A percentile compares a stretch with the other conserved stretches of the same genome.
phyloP scores from a whole-genome alignment of 2,113 vertebrate genomes.

The Phrynocephalus versicolor region DNA sequence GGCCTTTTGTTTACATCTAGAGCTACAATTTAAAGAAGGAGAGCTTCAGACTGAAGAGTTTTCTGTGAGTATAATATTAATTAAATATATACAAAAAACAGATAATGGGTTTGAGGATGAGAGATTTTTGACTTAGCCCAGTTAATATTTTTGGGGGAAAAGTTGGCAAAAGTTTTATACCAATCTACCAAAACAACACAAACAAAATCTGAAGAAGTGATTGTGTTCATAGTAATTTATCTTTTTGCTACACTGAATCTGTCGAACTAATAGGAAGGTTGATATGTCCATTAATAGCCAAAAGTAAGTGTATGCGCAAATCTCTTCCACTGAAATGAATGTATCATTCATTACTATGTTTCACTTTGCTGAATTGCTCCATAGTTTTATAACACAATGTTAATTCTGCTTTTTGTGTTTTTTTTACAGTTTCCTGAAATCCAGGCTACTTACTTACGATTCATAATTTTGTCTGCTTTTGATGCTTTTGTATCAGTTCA shows the following conservation, averaged over 20 bases:
- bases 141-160: background rate
- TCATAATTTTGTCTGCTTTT: slow-evolving; percentile 88
- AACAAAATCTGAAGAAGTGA: background rate
- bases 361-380: background rate
- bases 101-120: background rate
- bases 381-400: background rate
- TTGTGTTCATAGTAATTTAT: background rate
- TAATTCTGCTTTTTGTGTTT: slow-evolving; percentile 8
- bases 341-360: background rate
- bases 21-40: slow-evolving; percentile 84
- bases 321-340: background rate
- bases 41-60: slow-evolving; percentile 88
- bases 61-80: slow-evolving; percentile 78
- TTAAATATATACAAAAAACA: background rate
- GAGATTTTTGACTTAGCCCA: background rate
- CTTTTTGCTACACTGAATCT: background rate
- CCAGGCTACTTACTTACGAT: slow-evolving; percentile 84
- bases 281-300: background rate
- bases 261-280: background rate
- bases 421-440: slow-evolving; percentile 79
- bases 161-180: background rate
- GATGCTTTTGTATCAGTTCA: slow-evolving; percentile 93
- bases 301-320: background rate
- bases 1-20: slow-evolving; percentile 71
- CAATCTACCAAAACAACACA: background rate